Base-by-base conservation (phyloP, 2,888 invertebrate species). In the Orthosia cruda region DNA sequence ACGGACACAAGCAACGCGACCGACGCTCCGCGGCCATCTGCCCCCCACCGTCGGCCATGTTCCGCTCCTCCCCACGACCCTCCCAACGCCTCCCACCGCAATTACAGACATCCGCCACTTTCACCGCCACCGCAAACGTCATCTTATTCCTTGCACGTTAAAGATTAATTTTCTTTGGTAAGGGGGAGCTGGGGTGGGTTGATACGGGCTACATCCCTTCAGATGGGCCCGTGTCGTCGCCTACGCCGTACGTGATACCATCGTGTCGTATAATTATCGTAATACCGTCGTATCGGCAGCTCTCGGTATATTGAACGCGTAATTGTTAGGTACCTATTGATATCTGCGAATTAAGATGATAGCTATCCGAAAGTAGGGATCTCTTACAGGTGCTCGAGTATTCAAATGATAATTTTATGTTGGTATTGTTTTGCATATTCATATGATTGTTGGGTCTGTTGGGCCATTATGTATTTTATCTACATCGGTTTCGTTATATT, bases 31-130 rank as follows among this genome's bases (percentile, higher is more conserved):
- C 90, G 89, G 93, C 92, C 93, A 93, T 94, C 94, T 96, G 95
- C 88, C 94, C 96, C 96, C 96, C 95, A 91, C 95, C 91, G 93
- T 88, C 93, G 88, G 93, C 95, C 95, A 94, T 93, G 90, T 93
- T 94, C 94, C 92, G 95, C 95, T 92, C 96, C 96, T 93, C 96
- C 96, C 95, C 90, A 91, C 90, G 94, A 86, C 92, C 95, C 96
- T 94, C 96, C 96, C 95, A 95, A 92, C 96, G 95, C 96, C 96
- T 92, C 93, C 95, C 94, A 92, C 94, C 92, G 91, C 94, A 93
- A 94, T 94, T 94, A 95, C 92, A 92, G 88, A 91, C 91, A 92
- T 91, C 92, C 90, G 90, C 89, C 89, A 90, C 90, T 89, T 89
- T 90, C 89, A 81, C 91, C 91, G 90, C 86, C 93, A 89, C 90